A percentile compares a stretch with the other conserved stretches of the same genome.
Conservation (phyloP, 2,888 invertebrate genomes). For the Phortica magna region DNA sequence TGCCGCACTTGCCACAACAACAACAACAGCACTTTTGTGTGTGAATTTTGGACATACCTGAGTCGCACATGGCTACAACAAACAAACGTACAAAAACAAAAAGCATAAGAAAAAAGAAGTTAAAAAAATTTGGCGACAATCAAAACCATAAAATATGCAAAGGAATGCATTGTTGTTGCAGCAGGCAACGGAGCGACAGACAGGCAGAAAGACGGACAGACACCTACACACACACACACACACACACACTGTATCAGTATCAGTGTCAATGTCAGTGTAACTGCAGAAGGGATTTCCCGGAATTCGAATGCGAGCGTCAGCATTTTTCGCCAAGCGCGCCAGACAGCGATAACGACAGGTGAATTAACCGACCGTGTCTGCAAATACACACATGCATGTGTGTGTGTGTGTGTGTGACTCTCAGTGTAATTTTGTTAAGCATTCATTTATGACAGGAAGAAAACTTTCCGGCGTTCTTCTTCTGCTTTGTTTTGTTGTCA, state of each 20-base stretch:
- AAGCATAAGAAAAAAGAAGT: too few relatives aligned
- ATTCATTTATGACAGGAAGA: slow-evolving; percentile 8
- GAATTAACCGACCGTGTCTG: background rate
- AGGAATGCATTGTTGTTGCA: background rate
- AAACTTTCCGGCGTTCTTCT: slow-evolving; percentile 1
- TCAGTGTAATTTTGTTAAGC: background rate
- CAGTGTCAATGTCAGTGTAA: background rate
- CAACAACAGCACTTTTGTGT: background rate
- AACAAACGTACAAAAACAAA: background rate
- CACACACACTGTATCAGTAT: background rate
- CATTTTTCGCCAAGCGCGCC: slow-evolving; percentile 30
- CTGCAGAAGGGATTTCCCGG: slow-evolving; percentile 58
- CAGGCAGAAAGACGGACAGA: background rate
- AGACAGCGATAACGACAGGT: slow-evolving; percentile 24
- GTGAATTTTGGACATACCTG: slow-evolving; percentile 18
- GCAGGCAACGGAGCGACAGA: slow-evolving; percentile 11
- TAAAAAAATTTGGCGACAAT: too few relatives aligned
- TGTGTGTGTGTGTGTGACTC: background rate
- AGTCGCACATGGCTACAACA: background rate
- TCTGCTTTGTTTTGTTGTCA: too few relatives aligned
- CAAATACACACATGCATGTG: background rate
- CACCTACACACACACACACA: background rate
- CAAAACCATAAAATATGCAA: slow-evolving; percentile 30
- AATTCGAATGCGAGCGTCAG: slow-evolving; percentile 51
- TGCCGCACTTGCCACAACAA: too few relatives aligned